phyloP scores from a whole-genome alignment of 2,797 vertebrate genomes.

The Rhadinocentrus ornatus region DNA sequence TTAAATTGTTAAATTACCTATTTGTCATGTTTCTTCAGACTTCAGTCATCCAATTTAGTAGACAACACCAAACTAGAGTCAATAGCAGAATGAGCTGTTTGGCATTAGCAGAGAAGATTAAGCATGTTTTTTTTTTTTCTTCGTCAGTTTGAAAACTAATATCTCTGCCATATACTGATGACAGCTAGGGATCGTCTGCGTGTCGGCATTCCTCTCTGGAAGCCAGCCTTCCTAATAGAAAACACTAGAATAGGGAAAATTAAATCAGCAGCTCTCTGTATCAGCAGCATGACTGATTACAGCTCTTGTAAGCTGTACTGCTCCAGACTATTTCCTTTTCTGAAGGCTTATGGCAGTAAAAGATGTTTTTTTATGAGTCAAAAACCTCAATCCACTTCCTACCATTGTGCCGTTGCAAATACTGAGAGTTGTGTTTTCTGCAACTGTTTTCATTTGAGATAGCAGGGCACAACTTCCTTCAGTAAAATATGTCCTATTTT shows the following conservation, averaged over 20 bases:
- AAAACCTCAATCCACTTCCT: constrained; percentile 60
- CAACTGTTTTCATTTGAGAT: constrained; percentile 37
- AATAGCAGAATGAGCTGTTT: no score
- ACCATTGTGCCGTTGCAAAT: constrained; percentile 57
- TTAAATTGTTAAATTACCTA: no score
- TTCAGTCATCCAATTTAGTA: no score
- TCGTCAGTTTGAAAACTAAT: constrained; percentile 7
- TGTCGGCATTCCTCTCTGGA: constrained; percentile 47
- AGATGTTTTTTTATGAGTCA: constrained; percentile 45
- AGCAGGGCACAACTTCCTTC: background rate
- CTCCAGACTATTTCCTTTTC: constrained; percentile 11
- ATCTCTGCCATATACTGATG: constrained; percentile 20
- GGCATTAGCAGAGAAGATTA: no score
- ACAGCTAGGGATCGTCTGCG: constrained; percentile 44
- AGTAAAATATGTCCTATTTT: constrained; percentile 18
- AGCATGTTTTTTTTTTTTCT: background rate
- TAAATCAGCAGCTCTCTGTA: background rate
- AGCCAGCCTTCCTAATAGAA: constrained; percentile 39
- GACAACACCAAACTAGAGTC: no score
- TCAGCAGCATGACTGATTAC: constrained; percentile 48
- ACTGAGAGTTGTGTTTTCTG: constrained; percentile 10
- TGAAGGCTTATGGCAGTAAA: constrained; percentile 24
- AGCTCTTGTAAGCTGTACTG: constrained; percentile 15
- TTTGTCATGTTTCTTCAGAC: no score
- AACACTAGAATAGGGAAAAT: constrained; percentile 28